Evolutionary conservation across 2,888 invertebrate genomes (phyloP).

Genomic region (Platerodrilus igneus): DNA sequence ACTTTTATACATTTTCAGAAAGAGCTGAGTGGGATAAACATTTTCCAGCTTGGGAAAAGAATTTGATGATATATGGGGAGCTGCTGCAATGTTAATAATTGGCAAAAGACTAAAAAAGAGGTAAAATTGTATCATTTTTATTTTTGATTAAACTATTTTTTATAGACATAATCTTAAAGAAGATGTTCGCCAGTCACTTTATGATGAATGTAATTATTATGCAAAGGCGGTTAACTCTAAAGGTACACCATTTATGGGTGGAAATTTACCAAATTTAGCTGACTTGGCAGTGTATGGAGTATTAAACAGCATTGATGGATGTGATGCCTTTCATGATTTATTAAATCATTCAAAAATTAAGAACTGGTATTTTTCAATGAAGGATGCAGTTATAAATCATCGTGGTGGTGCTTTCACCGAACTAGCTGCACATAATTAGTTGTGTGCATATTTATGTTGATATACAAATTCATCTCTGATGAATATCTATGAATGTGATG

Average conservation of each 20-base stretch:
- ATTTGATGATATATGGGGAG: constrained; percentile 86
- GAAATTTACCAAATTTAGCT: constrained; percentile 80
- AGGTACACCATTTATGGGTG: constrained; percentile 79
- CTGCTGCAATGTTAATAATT: constrained; percentile 89
- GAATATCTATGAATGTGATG: too few relatives aligned
- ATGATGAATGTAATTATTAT: constrained; percentile 85
- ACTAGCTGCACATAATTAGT: constrained; percentile 6
- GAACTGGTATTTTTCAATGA: constrained; percentile 74
- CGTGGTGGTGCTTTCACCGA: constrained; percentile 49
- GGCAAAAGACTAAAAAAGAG: constrained; percentile 82
- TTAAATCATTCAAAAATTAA: constrained; percentile 68
- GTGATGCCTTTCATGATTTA: constrained; percentile 80
- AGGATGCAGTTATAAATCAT: constrained; percentile 57
- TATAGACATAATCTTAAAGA: constrained; percentile 75
- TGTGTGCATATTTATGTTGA: too few relatives aligned
- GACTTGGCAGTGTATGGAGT: constrained; percentile 91
- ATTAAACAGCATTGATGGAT: constrained; percentile 89
- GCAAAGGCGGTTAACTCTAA: constrained; percentile 62
- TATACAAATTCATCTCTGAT: too few relatives aligned
- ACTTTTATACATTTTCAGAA: constrained; percentile 92
- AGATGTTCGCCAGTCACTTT: constrained; percentile 84
- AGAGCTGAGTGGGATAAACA: constrained; percentile 88
- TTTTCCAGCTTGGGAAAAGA: constrained; percentile 82
- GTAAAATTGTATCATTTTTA: constrained; percentile 42
- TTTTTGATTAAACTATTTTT: constrained; percentile 22